These are phyloP conservation scores for Andrena bicolor DNA, from an alignment of 2,888 invertebrate genomes.

Conservation along the genomic window DNA sequence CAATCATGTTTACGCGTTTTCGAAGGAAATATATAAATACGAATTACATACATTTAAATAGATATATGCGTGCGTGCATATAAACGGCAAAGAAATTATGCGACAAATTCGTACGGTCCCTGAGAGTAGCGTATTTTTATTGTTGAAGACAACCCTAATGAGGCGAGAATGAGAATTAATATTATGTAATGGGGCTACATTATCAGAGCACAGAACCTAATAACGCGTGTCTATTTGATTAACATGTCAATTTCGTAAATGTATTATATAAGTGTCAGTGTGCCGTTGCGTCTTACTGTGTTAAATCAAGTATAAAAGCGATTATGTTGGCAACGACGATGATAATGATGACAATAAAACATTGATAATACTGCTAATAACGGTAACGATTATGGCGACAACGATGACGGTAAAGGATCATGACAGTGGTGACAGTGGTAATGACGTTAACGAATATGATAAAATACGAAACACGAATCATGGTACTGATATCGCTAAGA, in stretches of 20 bases:
- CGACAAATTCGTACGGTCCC: conserved; percentile 17
- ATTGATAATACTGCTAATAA: not conserved
- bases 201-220: conserved; percentile 53
- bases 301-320: conserved; percentile 64
- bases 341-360: conserved; percentile 32
- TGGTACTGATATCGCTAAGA: conserved; percentile 68
- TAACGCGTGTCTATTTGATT: conserved; percentile 82
- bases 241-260: conserved; percentile 79
- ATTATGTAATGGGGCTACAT: conserved; percentile 1
- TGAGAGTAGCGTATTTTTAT: conserved; percentile 52
- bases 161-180: conserved; percentile 6
- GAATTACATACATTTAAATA: conserved; percentile 52
- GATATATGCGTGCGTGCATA: conserved; percentile 46
- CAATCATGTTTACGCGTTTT: conserved; percentile 76
- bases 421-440: conserved; percentile 25
- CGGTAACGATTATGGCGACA: conserved; percentile 2
- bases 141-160: conserved; percentile 16
- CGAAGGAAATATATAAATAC: conserved; percentile 65
- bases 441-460: conserved; percentile 44
- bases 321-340: not conserved
- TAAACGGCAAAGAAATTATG: conserved; percentile 34
- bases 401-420: conserved; percentile 11
- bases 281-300: conserved; percentile 74
- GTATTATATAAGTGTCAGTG: conserved; percentile 74
- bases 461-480: conserved; percentile 50